Evolutionary conservation across 2,888 invertebrate species (phyloP).

Genomic region (Apomyelois bistriatella): DNA sequence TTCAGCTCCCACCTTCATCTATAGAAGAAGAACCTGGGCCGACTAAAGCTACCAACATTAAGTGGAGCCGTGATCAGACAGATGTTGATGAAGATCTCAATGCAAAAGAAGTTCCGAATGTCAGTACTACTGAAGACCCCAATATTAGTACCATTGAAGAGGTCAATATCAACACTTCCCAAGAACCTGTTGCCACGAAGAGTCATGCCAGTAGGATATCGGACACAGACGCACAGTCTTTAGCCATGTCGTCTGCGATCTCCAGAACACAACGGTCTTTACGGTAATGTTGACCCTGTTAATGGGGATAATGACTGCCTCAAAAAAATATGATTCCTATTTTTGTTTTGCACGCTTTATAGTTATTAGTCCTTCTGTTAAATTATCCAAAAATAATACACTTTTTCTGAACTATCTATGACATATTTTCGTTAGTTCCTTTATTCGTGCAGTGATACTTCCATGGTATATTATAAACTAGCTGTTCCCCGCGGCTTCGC

Average conservation of each 20-base stretch:
- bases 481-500: no score
- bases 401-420: no score
- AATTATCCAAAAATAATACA: no score
- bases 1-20: conserved; percentile 49
- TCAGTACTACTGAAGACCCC: not conserved
- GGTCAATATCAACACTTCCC: not conserved
- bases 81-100: not conserved
- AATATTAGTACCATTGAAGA: not conserved
- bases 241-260: conserved; percentile 40
- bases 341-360: no score
- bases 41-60: conserved; percentile 24
- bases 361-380: no score
- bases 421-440: no score
- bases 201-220: conserved; percentile 23
- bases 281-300: not conserved
- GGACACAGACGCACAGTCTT: conserved; percentile 52
- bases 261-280: conserved; percentile 23
- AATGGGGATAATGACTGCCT: no score
- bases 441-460: no score
- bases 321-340: no score
- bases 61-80: not conserved
- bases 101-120: not conserved
- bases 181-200: not conserved
- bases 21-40: conserved; percentile 41
- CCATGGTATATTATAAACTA: no score